A percentile compares a stretch with the other conserved stretches of the same genome.
phyloP scores from a whole-genome alignment of 1,140 invertebrate genomes.

The Drosophila navojoa region DNA sequence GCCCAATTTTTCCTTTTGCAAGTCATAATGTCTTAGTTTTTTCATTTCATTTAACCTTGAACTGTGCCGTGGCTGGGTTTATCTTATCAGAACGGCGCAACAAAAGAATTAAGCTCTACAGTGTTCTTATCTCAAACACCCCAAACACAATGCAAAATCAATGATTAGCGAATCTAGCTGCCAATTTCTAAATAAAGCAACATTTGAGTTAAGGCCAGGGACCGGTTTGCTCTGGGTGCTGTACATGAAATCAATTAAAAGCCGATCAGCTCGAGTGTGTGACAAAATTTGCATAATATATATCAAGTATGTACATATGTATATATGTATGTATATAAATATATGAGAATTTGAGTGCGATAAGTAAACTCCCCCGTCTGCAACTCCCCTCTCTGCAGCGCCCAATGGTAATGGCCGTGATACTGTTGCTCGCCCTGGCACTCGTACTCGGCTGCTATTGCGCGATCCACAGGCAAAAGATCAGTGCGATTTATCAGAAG shows the following conservation, averaged over 20 bases:
- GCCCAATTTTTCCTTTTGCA: constrained; percentile 26
- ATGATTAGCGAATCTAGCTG: constrained; percentile 31
- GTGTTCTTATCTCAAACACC: constrained; percentile 44
- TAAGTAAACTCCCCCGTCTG: constrained; percentile 5
- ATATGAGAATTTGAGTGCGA: constrained; percentile 30
- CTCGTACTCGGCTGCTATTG: constrained; percentile 75
- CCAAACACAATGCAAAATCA: constrained; percentile 37
- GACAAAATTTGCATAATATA: constrained; percentile 57
- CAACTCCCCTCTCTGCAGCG: constrained; percentile 25
- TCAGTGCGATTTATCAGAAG: constrained; percentile 63
- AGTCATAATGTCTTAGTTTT: constrained; percentile 20
- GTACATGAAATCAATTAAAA: constrained; percentile 59
- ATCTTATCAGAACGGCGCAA: constrained; percentile 59
- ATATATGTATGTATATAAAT: not conserved
- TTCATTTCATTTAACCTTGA: constrained; percentile 56
- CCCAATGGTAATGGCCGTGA: constrained; percentile 82
- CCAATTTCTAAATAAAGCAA: constrained; percentile 5
- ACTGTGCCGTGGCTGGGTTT: constrained; percentile 62
- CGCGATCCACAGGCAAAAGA: constrained; percentile 69
- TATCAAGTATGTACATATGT: not conserved
- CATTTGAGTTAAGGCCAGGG: constrained; percentile 41
- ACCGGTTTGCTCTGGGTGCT: constrained; percentile 53
- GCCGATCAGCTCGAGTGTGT: constrained; percentile 29
- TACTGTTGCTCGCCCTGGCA: constrained; percentile 77
- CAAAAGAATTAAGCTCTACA: constrained; percentile 25